A percentile compares a stretch with the other conserved stretches of the same genome.
These are phyloP conservation scores for Drosophila atripex DNA, from an alignment of 2,888 invertebrate genomes.

Conservation along the genomic window DNA sequence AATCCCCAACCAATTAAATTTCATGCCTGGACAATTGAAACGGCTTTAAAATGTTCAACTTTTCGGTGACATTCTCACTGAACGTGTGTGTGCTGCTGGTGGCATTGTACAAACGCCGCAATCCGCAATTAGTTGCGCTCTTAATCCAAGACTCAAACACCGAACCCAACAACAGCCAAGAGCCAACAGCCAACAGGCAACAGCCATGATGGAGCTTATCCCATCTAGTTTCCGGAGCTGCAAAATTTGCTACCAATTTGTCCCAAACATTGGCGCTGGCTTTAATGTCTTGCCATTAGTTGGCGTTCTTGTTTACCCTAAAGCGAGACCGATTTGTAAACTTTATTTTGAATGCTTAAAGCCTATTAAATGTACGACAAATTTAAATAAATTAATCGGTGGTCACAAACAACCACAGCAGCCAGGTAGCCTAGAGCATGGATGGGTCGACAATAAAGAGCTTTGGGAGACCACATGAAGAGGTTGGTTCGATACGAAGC, in stretches of 20 bases:
- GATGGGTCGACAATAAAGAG: too few species aligned
- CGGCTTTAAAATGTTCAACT: slow-evolving; percentile 47
- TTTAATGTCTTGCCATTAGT: slow-evolving; percentile 21
- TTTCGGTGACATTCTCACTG: slow-evolving; percentile 24
- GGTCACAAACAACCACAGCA: neutral
- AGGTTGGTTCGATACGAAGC: slow-evolving; percentile 7
- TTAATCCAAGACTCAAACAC: slow-evolving; percentile 55
- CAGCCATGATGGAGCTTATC: slow-evolving; percentile 24
- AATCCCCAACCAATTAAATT: slow-evolving; percentile 46
- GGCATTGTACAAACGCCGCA: slow-evolving; percentile 45
- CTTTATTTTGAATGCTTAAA: neutral
- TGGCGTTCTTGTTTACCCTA: slow-evolving; percentile 13
- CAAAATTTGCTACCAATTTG: slow-evolving; percentile 13
- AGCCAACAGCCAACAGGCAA: slow-evolving; percentile 10
- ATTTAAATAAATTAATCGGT: slow-evolving; percentile 1
- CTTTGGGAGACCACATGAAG: slow-evolving; percentile 8
- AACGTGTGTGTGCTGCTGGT: slow-evolving; percentile 13
- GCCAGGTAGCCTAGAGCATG: neutral
- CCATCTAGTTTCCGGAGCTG: slow-evolving; percentile 1
- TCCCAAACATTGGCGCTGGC: slow-evolving; percentile 16
- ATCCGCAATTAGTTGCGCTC: slow-evolving; percentile 63
- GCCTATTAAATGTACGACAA: neutral
- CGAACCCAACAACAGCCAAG: slow-evolving; percentile 12
- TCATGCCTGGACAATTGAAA: slow-evolving; percentile 52
- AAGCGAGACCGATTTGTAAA: slow-evolving; percentile 6